These are phyloP conservation scores for Microctonus aethiopoides DNA, from an alignment of 2,888 invertebrate species.

Conservation along the genomic window DNA sequence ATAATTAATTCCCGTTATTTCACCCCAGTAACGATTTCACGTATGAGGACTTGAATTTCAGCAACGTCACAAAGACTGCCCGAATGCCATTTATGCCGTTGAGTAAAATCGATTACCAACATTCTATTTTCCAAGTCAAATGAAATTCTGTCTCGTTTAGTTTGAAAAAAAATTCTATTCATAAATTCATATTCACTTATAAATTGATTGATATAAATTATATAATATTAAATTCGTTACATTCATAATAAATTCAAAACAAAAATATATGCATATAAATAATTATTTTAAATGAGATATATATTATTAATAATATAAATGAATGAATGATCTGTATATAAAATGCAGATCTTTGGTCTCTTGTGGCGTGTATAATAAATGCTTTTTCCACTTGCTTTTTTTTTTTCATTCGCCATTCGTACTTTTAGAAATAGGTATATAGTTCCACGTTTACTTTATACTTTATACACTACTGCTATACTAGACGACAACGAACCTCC, in stretches of 20 bases:
- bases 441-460: background rate
- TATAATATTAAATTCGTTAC: too few relatives aligned
- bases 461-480: background rate
- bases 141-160: background rate
- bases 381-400: conserved; percentile 3
- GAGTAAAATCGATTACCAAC: background rate
- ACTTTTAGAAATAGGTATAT: conserved; percentile 13
- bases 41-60: background rate
- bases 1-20: background rate
- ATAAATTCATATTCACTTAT: too few relatives aligned
- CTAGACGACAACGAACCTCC: background rate
- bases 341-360: background rate
- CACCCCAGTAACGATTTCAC: background rate
- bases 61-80: background rate
- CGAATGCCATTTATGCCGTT: background rate
- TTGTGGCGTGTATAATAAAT: conserved; percentile 21
- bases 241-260: too few relatives aligned
- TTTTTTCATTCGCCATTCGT: conserved; percentile 7
- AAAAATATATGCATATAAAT: background rate
- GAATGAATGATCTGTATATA: background rate
- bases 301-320: background rate
- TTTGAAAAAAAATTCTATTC: too few relatives aligned
- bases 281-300: background rate
- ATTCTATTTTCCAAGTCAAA: background rate
- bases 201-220: too few relatives aligned